Base-by-base conservation (phyloP, 2,113 vertebrate genomes). In the Bostrychus sinensis region DNA sequence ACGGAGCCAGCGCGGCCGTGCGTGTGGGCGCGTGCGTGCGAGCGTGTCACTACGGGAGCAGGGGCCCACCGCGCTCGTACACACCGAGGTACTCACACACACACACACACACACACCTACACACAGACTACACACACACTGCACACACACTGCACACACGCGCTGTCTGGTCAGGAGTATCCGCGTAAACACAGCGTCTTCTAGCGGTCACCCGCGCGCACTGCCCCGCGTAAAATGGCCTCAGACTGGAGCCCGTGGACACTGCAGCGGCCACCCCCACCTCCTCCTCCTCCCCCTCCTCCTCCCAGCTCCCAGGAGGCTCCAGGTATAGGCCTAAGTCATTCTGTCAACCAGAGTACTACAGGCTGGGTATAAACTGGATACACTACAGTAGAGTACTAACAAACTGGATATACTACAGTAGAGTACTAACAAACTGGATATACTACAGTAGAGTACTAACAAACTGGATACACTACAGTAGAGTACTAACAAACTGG, bases 1-100 rank as follows among this genome's bases (percentile, higher is more conserved):
- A 80, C 88, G 87, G 89, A 91, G 95, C 94, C 95, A 96, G 91
- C 59, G 83, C 53, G 20, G 57, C 7, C 53, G 56, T 73, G 51
- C 38, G 65, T 45, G 43, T 23, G 84, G 56, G 78, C 42, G 67
- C 32, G 66, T 36, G 75, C 22, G 69, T 56, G 75, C 45, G 87
- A 37, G 72, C 63, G 84, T 84, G 86, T 87, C 87, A 86, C 86
- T 81, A 66, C 77, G 85, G 87, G 84, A 87, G 88, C 77, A 86
- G 85, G 84, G 80, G 78, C 89, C 90, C 86, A 86, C 88, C 80
- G 74, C 77, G 56, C 78, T 70, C 74, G 60, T 68, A 70, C 48
- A 48, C 77, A 65, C 83, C 30, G 37, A 12, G 13, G 9, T 39
- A 4, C 46, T 2, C 46, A 6, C 48, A 14, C 43, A 45, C 43